phyloP scores from a whole-genome alignment of 2,888 invertebrate genomes.

The Odontothrips loti region DNA sequence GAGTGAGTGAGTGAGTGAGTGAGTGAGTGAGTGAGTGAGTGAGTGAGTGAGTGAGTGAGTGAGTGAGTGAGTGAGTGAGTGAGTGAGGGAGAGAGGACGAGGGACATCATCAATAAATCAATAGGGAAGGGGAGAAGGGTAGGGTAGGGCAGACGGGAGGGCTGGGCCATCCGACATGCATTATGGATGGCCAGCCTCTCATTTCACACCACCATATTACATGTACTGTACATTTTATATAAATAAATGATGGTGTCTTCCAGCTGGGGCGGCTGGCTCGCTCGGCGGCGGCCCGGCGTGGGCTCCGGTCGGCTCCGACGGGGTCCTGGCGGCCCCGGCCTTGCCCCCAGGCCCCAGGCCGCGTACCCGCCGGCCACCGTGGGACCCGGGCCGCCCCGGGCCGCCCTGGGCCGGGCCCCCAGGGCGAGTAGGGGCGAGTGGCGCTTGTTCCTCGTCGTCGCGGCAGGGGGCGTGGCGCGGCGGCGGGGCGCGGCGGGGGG shows the following conservation, averaged over 20 bases:
- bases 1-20: background rate
- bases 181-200: conserved; percentile 43
- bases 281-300: background rate
- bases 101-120: conserved; percentile 42
- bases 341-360: background rate
- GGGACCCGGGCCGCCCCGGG: too few species aligned
- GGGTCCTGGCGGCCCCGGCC: background rate
- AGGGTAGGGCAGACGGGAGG: too few species aligned
- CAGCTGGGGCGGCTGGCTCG: conserved; percentile 45
- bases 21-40: conserved; percentile 35
- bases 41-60: too few species aligned
- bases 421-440: conserved; percentile 30
- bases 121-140: conserved; percentile 38
- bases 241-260: conserved; percentile 41
- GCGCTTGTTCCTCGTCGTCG: conserved; percentile 32
- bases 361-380: conserved; percentile 27
- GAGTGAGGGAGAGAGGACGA: conserved; percentile 33
- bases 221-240: conserved; percentile 45
- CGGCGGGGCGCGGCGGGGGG: conserved; percentile 33
- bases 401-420: conserved; percentile 30
- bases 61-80: conserved; percentile 38
- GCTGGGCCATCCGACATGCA: conserved; percentile 38
- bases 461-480: conserved; percentile 34
- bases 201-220: conserved; percentile 44
- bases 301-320: too few species aligned